phyloP scores from a whole-genome alignment of 2,797 vertebrate genomes.

The Brotula barbata region DNA sequence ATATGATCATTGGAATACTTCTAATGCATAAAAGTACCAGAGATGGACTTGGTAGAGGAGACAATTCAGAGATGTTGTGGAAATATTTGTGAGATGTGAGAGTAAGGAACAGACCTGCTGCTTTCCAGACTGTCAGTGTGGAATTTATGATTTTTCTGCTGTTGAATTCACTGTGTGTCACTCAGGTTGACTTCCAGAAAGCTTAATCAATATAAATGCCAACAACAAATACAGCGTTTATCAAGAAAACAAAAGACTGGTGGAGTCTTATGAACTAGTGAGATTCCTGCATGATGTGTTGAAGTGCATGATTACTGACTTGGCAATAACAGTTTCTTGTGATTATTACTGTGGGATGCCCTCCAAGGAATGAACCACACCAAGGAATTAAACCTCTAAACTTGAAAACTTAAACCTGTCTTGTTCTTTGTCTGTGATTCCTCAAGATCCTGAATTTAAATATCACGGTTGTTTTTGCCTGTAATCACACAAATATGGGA shows the following conservation, averaged over 20 bases:
- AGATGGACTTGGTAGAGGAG: not conserved
- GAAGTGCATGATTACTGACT: conserved; percentile 48
- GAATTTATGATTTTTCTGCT: conserved; percentile 26
- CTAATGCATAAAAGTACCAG: not conserved
- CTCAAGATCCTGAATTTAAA: not conserved
- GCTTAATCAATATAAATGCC: conserved; percentile 2
- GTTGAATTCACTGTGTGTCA: conserved; percentile 6
- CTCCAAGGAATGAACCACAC: not conserved
- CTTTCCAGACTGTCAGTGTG: conserved; percentile 22
- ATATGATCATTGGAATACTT: conserved; percentile 1
- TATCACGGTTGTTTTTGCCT: not conserved
- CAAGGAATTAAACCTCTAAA: conserved; percentile 64
- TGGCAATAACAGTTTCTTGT: conserved; percentile 52
- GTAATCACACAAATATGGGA: not conserved
- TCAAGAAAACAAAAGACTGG: conserved; percentile 12
- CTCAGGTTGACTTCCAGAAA: conserved; percentile 8
- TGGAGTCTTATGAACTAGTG: conserved; percentile 30
- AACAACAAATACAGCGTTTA: conserved; percentile 11
- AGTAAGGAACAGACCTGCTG: conserved; percentile 15
- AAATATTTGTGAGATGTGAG: not conserved
- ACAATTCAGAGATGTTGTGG: conserved; percentile 5
- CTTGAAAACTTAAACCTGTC: conserved; percentile 38
- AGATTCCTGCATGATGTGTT: conserved; percentile 40
- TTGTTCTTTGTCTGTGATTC: conserved; percentile 7
- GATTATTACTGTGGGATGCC: conserved; percentile 37